Evolutionary conservation across 1,140 invertebrate species (phyloP), one percentile per base, ranked within the genome.

Genomic region (Fragariocoptes setiger): DNA sequence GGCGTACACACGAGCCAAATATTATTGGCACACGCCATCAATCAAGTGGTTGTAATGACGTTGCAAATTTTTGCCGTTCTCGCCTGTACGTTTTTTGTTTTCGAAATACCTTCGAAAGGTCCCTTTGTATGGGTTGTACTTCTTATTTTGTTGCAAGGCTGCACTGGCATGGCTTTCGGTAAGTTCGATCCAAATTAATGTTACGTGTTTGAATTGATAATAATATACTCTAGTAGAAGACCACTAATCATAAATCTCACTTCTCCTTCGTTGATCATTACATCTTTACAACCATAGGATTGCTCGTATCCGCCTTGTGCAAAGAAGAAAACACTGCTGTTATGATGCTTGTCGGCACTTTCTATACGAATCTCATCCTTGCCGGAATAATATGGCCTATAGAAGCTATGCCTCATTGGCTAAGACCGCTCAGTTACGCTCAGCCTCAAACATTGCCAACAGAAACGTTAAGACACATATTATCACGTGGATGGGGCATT

Each of bases 31-130:
- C 82, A 88, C 53, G 74, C 90, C 12, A 66, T 80, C 3, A 85
- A 79, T 0, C 82, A 90, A 61, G 80, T 90, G 52, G 68, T 83
- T 17, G 76, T 88, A 12, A 83, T 90, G 76, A 70, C 76, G 39
- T 75, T 80, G 1, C 83, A 92, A 64, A 78, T 82, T 0, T 67
- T 71, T 0, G 59, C 86, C 3, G 74, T 86, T 37, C 63, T 88
- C 1, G 65, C 80, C 35, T 73, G 83, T 43, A 69, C 75, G 22
- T 79, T 90, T 50, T 61, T 70, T 0, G 67, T 82, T 17, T 85
- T 85, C 50, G 63, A 69, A 19, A 63, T 88, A 1, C 77, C 77
- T 1, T 68, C 72, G 45, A 66, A 70, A 22, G 85, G 83, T 4
- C 67, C 71, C 4, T 59, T 85, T 0, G 60, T 65, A 5, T 69